Evolutionary conservation across 2,888 invertebrate genomes (phyloP).

Genomic region (Drosophila siamana): DNA sequence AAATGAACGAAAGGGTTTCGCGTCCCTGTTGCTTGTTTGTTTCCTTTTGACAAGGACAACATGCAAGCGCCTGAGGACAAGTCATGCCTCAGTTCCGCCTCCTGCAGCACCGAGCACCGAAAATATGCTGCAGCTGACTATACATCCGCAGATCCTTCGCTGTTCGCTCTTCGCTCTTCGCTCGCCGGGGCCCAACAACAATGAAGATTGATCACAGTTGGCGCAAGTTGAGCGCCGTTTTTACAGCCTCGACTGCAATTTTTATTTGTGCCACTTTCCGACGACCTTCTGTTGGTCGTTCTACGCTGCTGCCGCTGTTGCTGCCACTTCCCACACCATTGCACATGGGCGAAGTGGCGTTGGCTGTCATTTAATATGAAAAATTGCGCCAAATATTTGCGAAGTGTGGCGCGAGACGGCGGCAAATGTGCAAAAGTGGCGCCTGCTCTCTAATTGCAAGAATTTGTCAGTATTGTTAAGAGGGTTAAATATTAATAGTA

Average conservation of each 20-base stretch:
- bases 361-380: slow-evolving; percentile 78
- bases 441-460: slow-evolving; percentile 65
- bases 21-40: slow-evolving; percentile 44
- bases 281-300: slow-evolving; percentile 50
- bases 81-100: slow-evolving; percentile 52
- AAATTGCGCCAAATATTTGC: slow-evolving; percentile 76
- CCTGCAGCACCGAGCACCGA: slow-evolving; percentile 40
- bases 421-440: slow-evolving; percentile 43
- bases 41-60: slow-evolving; percentile 49
- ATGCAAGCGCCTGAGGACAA: slow-evolving; percentile 26
- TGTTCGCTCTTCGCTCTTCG: not conserved
- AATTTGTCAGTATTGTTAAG: slow-evolving; percentile 73
- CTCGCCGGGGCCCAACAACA: slow-evolving; percentile 23
- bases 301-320: not conserved
- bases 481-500: slow-evolving; percentile 53
- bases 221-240: slow-evolving; percentile 61
- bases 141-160: slow-evolving; percentile 2
- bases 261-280: slow-evolving; percentile 66
- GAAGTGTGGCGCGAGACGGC: slow-evolving; percentile 38
- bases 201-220: slow-evolving; percentile 80
- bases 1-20: slow-evolving; percentile 9
- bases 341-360: not conserved
- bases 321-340: not conserved
- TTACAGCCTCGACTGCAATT: slow-evolving; percentile 65
- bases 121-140: slow-evolving; percentile 51